These are phyloP conservation scores for Holotrichia oblita DNA, from an alignment of 1,140 invertebrate genomes.

Conservation along the genomic window DNA sequence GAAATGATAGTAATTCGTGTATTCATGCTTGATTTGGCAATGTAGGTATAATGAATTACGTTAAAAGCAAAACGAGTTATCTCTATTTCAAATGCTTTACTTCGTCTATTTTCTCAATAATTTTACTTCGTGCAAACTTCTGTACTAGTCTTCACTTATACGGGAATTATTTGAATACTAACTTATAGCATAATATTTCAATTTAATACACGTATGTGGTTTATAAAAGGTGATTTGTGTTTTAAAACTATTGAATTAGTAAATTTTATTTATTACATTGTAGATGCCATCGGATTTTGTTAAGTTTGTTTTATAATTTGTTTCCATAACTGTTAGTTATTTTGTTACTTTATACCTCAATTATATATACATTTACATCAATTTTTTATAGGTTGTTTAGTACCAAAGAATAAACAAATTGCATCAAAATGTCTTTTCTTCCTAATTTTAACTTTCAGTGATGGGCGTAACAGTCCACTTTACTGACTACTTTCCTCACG, in stretches of 20 bases:
- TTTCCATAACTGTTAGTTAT: no score
- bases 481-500: no score
- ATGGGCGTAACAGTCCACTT: no score
- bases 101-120: no score
- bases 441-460: background rate
- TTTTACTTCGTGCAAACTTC: background rate
- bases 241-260: no score
- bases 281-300: no score
- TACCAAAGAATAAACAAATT: conserved; percentile 23
- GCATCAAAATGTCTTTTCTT: background rate
- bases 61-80: background rate
- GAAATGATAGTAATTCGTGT: background rate
- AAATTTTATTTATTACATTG: no score
- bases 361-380: background rate
- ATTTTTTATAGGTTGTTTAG: conserved; percentile 2
- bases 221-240: no score
- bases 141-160: conserved; percentile 2
- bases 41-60: background rate
- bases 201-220: no score
- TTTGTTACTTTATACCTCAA: background rate
- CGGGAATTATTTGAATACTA: background rate
- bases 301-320: no score
- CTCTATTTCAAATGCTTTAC: no score
- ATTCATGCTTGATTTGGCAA: background rate
- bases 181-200: background rate